Conservation (phyloP, 2,888 invertebrate species). For the Seira ritae region DNA sequence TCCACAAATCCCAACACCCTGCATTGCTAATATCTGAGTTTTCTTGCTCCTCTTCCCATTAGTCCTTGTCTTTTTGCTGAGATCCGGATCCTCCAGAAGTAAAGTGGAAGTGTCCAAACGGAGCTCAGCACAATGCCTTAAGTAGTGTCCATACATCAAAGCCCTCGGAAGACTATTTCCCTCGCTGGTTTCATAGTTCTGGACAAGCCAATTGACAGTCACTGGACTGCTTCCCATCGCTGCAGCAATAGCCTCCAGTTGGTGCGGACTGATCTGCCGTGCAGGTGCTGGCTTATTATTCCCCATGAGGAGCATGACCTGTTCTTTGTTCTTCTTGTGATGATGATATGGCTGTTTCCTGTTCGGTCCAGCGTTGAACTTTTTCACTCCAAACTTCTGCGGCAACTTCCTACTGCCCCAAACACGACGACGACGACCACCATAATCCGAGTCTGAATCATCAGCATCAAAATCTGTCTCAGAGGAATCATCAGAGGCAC, state of each 20-base stretch:
- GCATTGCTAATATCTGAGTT: constrained; percentile 49
- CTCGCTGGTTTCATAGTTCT: constrained; percentile 45
- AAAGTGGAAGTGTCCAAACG: constrained; percentile 34
- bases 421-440: constrained; percentile 3
- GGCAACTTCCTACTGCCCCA: neutral
- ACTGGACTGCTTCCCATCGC: constrained; percentile 50
- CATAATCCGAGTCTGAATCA: constrained; percentile 50
- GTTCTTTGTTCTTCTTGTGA: constrained; percentile 43
- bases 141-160: constrained; percentile 44
- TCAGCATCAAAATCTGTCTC: constrained; percentile 39
- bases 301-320: constrained; percentile 29
- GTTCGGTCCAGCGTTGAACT: neutral
- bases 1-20: constrained; percentile 52
- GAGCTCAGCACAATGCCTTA: constrained; percentile 41
- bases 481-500: constrained; percentile 36
- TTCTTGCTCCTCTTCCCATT: constrained; percentile 52
- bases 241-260: constrained; percentile 43
- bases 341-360: constrained; percentile 22
- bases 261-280: constrained; percentile 32
- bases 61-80: constrained; percentile 50
- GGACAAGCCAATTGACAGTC: constrained; percentile 42
- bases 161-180: constrained; percentile 44
- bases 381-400: neutral
- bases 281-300: constrained; percentile 6
- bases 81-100: constrained; percentile 44